Conservation (phyloP, 2,113 vertebrate genomes). For the Centropus bengalensis region DNA sequence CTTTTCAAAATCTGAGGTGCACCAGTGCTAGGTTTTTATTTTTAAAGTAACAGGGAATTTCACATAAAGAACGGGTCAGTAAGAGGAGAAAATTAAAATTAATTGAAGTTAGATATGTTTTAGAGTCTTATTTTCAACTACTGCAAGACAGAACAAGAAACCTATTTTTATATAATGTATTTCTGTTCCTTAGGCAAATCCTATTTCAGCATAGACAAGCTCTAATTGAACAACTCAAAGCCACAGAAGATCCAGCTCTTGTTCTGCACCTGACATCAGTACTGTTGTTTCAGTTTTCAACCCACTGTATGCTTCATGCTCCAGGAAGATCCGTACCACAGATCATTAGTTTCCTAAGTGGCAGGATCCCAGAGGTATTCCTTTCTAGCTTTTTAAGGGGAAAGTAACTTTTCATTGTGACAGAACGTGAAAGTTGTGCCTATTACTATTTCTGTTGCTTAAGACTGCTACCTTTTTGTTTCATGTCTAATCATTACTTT, state of each 20-base stretch:
- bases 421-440: neutral
- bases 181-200: conserved; percentile 82
- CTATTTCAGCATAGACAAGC: conserved; percentile 92
- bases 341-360: conserved; percentile 85
- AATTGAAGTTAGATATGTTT: neutral
- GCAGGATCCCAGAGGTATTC: conserved; percentile 86
- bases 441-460: neutral
- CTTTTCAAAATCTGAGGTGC: neutral
- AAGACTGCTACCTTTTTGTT: neutral
- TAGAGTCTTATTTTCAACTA: neutral
- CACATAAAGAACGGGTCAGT: neutral
- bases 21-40: neutral
- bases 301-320: conserved; percentile 92
- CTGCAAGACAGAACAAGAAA: neutral
- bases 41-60: neutral
- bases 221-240: conserved; percentile 88
- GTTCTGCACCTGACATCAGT: conserved; percentile 91
- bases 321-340: conserved; percentile 96
- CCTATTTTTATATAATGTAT: neutral
- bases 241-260: conserved; percentile 91
- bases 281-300: conserved; percentile 89
- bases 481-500: neutral
- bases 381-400: neutral
- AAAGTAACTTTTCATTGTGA: neutral
- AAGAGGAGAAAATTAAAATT: neutral